Conservation (phyloP, 2,113 vertebrate genomes). For the Galemys pyrenaicus region DNA sequence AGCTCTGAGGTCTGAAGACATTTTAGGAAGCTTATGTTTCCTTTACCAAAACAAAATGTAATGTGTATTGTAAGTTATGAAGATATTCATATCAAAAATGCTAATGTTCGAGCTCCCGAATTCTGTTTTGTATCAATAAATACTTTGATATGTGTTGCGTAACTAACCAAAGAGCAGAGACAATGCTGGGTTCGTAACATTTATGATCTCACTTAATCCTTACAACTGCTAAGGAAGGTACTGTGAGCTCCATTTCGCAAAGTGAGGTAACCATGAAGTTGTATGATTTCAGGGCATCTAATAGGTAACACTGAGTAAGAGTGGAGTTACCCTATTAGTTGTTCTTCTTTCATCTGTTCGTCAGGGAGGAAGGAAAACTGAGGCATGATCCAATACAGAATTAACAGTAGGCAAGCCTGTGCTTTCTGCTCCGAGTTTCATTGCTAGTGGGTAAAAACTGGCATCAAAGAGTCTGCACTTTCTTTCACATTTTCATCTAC, state of each 20-base stretch:
- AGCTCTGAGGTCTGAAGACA: constrained; percentile 66
- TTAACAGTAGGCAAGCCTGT: neutral
- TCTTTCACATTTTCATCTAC: neutral
- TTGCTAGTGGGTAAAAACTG: neutral
- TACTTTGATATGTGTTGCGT: neutral
- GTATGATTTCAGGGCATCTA: too few species aligned
- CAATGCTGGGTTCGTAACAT: neutral
- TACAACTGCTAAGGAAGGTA: neutral
- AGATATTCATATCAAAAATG: constrained; percentile 24
- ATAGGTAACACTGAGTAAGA: too few species aligned
- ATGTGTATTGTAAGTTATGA: constrained; percentile 42
- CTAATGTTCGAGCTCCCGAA: neutral
- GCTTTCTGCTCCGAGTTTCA: neutral
- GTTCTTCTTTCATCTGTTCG: too few species aligned
- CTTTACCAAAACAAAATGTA: constrained; percentile 33
- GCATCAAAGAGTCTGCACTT: neutral
- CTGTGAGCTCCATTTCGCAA: neutral
- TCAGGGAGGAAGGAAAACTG: too few species aligned
- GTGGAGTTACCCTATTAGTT: too few species aligned
- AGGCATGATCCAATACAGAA: neutral
- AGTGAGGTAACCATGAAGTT: too few species aligned
- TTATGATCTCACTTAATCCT: neutral
- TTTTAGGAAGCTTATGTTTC: constrained; percentile 66
- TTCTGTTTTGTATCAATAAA: constrained; percentile 29
- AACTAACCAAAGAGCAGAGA: neutral